These are phyloP conservation scores for Enteromius treurensis DNA, from an alignment of 2,797 vertebrate species.

Conservation along the genomic window DNA sequence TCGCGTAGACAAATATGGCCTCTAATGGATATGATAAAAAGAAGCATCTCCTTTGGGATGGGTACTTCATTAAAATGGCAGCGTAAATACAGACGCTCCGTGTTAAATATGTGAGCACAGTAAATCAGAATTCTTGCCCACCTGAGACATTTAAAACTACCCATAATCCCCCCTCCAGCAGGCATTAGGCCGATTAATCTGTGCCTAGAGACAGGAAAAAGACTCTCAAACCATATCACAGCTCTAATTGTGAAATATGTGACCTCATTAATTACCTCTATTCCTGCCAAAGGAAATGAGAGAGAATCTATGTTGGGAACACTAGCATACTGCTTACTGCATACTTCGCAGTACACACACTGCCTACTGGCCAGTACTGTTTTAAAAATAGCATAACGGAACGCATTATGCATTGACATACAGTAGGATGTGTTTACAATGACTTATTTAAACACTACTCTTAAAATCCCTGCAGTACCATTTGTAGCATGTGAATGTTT, in stretches of 20 bases:
- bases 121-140: constrained; percentile 40
- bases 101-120: constrained; percentile 17
- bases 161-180: constrained; percentile 32
- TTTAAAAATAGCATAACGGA: background rate
- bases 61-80: constrained; percentile 26
- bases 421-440: background rate
- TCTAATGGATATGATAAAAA: constrained; percentile 42
- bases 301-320: constrained; percentile 10
- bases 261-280: constrained; percentile 39
- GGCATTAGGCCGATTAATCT: constrained; percentile 30
- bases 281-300: constrained; percentile 17
- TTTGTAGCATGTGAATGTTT: background rate
- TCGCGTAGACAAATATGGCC: background rate
- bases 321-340: background rate
- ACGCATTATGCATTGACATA: background rate
- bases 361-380: background rate
- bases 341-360: background rate
- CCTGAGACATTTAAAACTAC: constrained; percentile 39
- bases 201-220: constrained; percentile 22
- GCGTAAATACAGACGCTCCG: constrained; percentile 42
- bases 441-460: background rate
- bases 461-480: background rate
- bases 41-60: constrained; percentile 20
- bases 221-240: constrained; percentile 21
- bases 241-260: constrained; percentile 38